Percentiles rank a stretch among this genome's conserved stretches.
Evolutionary conservation across 92 coral and sea anemone species (phyloP).

Genomic region (Parazoanthus swiftii): DNA sequence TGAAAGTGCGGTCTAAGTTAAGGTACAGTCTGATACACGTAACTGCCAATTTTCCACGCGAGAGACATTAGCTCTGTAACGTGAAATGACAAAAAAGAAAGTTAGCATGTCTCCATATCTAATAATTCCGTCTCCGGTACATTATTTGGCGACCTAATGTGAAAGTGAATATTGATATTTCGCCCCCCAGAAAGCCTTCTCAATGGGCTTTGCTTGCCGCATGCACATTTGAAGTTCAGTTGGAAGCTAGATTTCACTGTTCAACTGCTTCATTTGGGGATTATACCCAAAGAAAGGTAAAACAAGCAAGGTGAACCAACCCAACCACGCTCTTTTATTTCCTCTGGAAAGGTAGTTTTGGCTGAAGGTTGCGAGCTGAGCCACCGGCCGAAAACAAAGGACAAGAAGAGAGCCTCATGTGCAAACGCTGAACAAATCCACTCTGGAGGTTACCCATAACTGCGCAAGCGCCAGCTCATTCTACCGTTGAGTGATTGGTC

Average conservation of each 20-base stretch:
- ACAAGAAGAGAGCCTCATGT: conserved; percentile 9
- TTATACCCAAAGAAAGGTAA: neutral
- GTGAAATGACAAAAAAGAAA: conserved; percentile 17
- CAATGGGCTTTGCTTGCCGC: conserved; percentile 40
- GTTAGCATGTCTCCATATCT: neutral
- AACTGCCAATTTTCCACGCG: neutral
- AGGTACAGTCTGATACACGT: neutral
- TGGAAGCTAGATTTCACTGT: conserved; percentile 7
- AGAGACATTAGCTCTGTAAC: conserved; percentile 8
- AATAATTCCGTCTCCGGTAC: conserved; percentile 27
- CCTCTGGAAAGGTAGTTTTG: neutral
- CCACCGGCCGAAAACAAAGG: conserved; percentile 27
- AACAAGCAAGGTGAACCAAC: no score
- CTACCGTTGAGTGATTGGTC: conserved; percentile 79
- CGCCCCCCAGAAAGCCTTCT: conserved; percentile 77
- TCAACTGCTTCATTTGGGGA: neutral
- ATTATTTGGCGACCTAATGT: conserved; percentile 65
- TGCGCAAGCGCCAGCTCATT: conserved; percentile 35
- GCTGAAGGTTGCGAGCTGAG: neutral
- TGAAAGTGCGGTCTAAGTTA: neutral
- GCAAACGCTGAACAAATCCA: conserved; percentile 31
- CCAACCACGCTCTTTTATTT: neutral
- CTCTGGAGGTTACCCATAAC: conserved; percentile 32
- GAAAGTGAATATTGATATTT: conserved; percentile 62
- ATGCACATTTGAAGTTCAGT: conserved; percentile 20